These are phyloP conservation scores for Sebastes iracundus DNA, from an alignment of 2,797 vertebrate species.

Conservation along the genomic window DNA sequence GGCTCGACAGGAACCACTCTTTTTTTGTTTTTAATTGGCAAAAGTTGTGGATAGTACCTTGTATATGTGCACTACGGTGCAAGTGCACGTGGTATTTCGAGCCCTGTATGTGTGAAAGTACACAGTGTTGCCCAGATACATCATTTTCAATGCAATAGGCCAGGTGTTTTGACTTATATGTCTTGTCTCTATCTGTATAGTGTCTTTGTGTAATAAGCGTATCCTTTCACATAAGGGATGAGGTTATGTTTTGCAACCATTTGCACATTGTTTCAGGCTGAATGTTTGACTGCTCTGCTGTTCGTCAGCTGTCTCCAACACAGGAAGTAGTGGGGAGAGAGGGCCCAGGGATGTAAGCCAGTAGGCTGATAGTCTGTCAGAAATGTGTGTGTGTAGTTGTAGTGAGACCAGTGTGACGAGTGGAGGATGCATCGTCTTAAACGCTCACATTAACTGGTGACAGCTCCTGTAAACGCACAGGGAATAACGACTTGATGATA, in stretches of 20 bases:
- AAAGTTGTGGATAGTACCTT: neutral
- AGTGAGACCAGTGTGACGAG: neutral
- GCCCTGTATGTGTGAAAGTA: neutral
- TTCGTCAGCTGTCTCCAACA: slow-evolving; percentile 34
- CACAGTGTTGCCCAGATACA: neutral
- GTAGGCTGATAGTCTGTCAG: neutral
- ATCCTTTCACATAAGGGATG: neutral
- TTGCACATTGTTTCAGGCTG: slow-evolving; percentile 6
- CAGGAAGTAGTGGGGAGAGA: slow-evolving; percentile 37
- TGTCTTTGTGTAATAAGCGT: neutral
- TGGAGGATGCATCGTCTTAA: slow-evolving; percentile 15
- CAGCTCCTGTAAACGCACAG: slow-evolving; percentile 34
- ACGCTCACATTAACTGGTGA: slow-evolving; percentile 16
- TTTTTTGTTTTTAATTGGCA: neutral
- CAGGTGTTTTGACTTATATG: neutral
- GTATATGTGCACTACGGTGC: neutral
- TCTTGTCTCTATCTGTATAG: neutral
- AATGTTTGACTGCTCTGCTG: slow-evolving; percentile 31
- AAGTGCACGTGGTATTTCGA: neutral
- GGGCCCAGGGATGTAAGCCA: neutral
- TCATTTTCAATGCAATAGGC: neutral
- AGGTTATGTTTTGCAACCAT: neutral
- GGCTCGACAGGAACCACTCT: neutral
- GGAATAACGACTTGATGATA: neutral
- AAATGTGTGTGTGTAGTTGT: neutral